Evolutionary conservation across 2,113 vertebrate species (phyloP).

Genomic region (Mustela nigripes): DNA sequence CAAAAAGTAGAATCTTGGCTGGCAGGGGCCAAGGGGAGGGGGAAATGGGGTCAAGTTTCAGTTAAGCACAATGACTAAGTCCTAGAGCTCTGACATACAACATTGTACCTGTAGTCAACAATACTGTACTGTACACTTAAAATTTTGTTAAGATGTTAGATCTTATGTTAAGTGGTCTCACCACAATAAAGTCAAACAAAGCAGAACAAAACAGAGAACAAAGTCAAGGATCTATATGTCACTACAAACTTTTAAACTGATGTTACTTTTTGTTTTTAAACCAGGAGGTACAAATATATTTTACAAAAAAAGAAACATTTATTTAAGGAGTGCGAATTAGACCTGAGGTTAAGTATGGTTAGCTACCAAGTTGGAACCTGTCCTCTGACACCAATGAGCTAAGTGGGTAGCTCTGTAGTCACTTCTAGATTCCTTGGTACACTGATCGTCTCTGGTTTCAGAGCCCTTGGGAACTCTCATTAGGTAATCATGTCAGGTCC

Average conservation of each 20-base stretch:
- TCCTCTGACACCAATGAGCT: neutral
- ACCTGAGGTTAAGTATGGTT: neutral
- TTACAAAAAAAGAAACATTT: conserved; percentile 7
- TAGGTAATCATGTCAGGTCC: neutral
- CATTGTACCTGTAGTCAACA: neutral
- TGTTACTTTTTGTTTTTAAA: neutral
- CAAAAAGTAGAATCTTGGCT: neutral
- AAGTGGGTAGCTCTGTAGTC: neutral
- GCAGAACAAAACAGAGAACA: neutral
- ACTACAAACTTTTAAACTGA: neutral
- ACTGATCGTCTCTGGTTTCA: neutral
- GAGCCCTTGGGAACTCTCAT: neutral
- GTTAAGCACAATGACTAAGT: neutral
- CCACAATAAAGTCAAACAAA: neutral
- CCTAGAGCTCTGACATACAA: neutral
- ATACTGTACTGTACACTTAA: neutral
- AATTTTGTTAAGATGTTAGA: neutral
- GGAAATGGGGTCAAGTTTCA: neutral
- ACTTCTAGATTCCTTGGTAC: neutral
- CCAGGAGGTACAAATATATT: conserved; percentile 11
- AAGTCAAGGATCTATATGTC: neutral
- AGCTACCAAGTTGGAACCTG: neutral
- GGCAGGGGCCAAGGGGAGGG: neutral
- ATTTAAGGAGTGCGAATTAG: neutral
- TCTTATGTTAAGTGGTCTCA: neutral